A percentile compares a stretch with the other conserved stretches of the same genome.
These are phyloP conservation scores for Campaea margaritaria DNA, from an alignment of 2,888 invertebrate species.

Conservation along the genomic window DNA sequence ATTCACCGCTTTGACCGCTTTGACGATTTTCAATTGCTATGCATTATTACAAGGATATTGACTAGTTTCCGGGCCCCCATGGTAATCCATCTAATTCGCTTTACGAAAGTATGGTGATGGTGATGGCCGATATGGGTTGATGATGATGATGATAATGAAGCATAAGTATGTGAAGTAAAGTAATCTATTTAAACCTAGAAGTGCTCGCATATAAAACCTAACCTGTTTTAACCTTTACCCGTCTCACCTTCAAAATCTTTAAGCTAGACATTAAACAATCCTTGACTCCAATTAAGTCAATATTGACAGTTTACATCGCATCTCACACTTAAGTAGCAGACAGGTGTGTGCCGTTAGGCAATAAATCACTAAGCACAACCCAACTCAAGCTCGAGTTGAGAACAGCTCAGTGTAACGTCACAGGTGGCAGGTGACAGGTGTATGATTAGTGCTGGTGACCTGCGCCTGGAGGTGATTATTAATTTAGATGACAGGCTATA, in stretches of 20 bases:
- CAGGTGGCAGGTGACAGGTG: background rate
- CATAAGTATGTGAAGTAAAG: too few species aligned
- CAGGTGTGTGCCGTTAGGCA: slow-evolving; percentile 1
- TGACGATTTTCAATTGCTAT: too few species aligned
- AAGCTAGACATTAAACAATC: background rate
- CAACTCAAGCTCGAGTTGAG: slow-evolving; percentile 4
- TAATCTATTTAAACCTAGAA: too few species aligned
- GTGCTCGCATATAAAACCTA: too few species aligned
- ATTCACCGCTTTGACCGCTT: too few species aligned
- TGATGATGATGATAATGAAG: too few species aligned
- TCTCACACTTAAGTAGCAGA: background rate
- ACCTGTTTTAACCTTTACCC: too few species aligned
- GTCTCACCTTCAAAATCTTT: background rate
- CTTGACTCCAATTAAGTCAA: background rate
- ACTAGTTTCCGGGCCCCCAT: too few species aligned
- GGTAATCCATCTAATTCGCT: too few species aligned
- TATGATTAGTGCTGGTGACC: slow-evolving; percentile 2
- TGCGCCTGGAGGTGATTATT: slow-evolving; percentile 3
- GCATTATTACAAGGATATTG: too few species aligned
- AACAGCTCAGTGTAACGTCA: background rate
- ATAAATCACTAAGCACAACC: slow-evolving; percentile 9
- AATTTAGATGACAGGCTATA: slow-evolving; percentile 1
- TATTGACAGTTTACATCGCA: background rate
- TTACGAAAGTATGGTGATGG: too few species aligned
- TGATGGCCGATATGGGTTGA: too few species aligned